Evolutionary conservation across 2,797 vertebrate genomes (phyloP), one percentile per base, ranked within the genome.

Genomic region (Miichthys miiuy): DNA sequence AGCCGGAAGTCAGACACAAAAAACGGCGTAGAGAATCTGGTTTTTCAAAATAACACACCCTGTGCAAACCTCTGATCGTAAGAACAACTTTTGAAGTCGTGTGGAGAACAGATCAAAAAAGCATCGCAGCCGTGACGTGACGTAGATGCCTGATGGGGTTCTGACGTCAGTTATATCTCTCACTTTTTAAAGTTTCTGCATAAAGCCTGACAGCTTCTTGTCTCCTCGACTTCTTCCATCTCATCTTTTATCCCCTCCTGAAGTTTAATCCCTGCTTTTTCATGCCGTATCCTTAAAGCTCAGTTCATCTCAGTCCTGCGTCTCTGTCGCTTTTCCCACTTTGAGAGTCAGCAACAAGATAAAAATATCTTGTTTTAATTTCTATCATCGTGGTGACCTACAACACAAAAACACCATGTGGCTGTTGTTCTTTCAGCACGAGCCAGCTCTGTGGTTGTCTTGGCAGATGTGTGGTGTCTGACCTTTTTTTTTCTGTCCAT

Each of bases 381-480:
- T 44, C 54, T 27, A 1, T 78, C n/a, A 27, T 83, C 11, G 1
- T 42, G 12, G 55, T 66, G 58, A 77, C 48, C 38, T 41, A 23
- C 42, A 17, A 17, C 18, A n/a, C 44, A 57, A 52, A 38, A 77
- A 38, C 74, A 38, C 20, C 69, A 44, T 74, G 66, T 65, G 74
- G 61, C 51, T 51, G 25, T 41, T 81, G 51, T 64, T 75, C 54
- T 47, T 42, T 85, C 56, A 88, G 34, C 72, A 6, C 3, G 12
- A 75, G 75, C 76, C 86, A 86, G 74, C 41, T 64, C 60, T 77
- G 52, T 20, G 65, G 42, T 77, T 38, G 34, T 79, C 38, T 75
- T 68, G 62, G 82, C 86, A 25, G 64, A 73, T 82, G 54, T 66
- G 66, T 57, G 56, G 63, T n/a, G 27, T 72, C 57, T 73, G 52